phyloP scores from a whole-genome alignment of 2,888 invertebrate genomes.

The Miltochrista miniata region DNA sequence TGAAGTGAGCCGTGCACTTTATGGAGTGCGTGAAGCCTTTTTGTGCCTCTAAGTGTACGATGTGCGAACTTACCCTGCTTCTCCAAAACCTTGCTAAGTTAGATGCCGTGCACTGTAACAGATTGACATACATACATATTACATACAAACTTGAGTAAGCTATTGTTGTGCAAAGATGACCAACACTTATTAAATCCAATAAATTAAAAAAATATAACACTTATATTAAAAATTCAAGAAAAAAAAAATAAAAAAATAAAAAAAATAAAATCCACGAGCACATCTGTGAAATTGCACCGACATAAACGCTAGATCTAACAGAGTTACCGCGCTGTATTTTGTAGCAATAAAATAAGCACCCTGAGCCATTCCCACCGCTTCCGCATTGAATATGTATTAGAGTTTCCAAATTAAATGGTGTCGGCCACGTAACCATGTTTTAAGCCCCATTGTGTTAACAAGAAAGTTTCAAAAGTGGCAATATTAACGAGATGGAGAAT shows the following conservation, averaged over 20 bases:
- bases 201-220: too few species aligned
- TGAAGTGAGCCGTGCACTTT: too few species aligned
- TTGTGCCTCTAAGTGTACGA: too few species aligned
- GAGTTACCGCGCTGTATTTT: slow-evolving; percentile 10
- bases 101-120: too few species aligned
- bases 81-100: too few species aligned
- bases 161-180: not conserved
- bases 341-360: slow-evolving; percentile 30
- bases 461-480: slow-evolving; percentile 6
- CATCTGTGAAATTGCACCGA: slow-evolving; percentile 5
- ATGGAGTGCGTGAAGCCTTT: too few species aligned
- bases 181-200: slow-evolving; percentile 3
- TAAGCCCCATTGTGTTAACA: slow-evolving; percentile 8
- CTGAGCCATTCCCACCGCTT: slow-evolving; percentile 18
- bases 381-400: slow-evolving; percentile 35
- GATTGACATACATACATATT: too few species aligned
- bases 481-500: slow-evolving; percentile 9
- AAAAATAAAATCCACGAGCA: too few species aligned
- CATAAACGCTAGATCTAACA: not conserved
- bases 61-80: too few species aligned
- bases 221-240: too few species aligned
- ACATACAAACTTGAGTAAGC: not conserved
- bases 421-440: slow-evolving; percentile 1
- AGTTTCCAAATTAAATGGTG: slow-evolving; percentile 34
- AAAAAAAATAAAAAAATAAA: too few species aligned